Evolutionary conservation across 2,888 invertebrate species (phyloP).

Genomic region (Erebia aethiops): DNA sequence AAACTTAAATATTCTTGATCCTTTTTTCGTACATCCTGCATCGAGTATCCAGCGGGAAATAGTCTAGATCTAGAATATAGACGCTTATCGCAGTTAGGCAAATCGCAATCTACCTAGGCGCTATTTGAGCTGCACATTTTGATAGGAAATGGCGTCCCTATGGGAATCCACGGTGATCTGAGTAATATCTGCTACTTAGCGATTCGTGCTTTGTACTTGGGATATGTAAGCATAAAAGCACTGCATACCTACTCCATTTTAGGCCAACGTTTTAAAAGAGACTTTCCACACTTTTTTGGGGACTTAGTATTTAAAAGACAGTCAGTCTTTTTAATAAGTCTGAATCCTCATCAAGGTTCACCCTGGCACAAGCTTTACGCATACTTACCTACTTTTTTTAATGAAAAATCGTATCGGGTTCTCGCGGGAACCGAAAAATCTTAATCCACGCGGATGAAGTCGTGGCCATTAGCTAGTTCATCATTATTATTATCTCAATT

Average conservation of each 20-base stretch:
- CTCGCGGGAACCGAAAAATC: too few species aligned
- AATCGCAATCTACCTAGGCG: conserved; percentile 20
- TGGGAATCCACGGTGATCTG: conserved; percentile 10
- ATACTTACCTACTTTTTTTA: too few species aligned
- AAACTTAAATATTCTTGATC: neutral
- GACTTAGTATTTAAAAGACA: too few species aligned
- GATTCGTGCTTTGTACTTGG: neutral
- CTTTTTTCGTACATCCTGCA: conserved; percentile 14
- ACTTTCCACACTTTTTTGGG: too few species aligned
- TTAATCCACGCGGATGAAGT: too few species aligned
- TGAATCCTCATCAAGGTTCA: too few species aligned
- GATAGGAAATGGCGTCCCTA: conserved; percentile 28
- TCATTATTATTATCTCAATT: too few species aligned
- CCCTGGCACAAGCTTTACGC: too few species aligned
- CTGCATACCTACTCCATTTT: neutral
- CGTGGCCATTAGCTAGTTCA: too few species aligned
- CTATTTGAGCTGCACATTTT: conserved; percentile 42
- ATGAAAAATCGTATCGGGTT: too few species aligned
- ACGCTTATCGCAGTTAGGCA: conserved; percentile 55
- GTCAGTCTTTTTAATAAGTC: too few species aligned
- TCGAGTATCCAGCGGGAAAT: conserved; percentile 43
- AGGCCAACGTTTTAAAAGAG: too few species aligned
- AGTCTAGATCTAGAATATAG: conserved; percentile 57
- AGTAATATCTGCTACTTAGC: conserved; percentile 14
- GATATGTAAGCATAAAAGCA: neutral